These are phyloP conservation scores for Drosophila greeni DNA, from an alignment of 2,888 invertebrate species.

Conservation along the genomic window DNA sequence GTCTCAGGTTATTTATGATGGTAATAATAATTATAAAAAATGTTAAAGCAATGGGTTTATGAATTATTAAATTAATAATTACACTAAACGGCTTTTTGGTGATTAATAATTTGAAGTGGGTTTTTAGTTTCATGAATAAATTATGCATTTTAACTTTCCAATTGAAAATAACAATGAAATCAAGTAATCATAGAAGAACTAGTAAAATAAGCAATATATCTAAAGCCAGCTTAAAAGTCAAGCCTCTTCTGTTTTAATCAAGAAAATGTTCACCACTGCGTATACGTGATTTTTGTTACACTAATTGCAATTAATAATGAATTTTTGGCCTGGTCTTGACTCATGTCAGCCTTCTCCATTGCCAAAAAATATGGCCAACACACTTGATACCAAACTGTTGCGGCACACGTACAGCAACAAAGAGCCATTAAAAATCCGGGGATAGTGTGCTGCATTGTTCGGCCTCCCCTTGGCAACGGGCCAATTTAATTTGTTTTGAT, in stretches of 20 bases:
- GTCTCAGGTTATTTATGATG: background rate
- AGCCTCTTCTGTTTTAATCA: background rate
- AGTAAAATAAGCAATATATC: background rate
- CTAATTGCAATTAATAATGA: constrained; percentile 1
- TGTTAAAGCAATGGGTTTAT: background rate
- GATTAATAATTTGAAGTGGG: background rate
- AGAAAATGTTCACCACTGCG: background rate
- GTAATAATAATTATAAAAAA: no score
- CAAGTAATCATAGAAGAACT: background rate
- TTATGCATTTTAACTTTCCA: background rate
- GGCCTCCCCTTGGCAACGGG: constrained; percentile 11
- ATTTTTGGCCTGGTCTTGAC: background rate
- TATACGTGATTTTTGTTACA: background rate
- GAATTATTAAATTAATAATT: background rate
- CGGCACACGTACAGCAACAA: constrained; percentile 8
- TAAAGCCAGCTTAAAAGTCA: background rate
- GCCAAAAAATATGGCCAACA: background rate
- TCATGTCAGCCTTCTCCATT: constrained; percentile 3
- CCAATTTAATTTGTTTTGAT: constrained; percentile 36
- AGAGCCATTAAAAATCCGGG: constrained; percentile 26
- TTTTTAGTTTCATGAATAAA: background rate
- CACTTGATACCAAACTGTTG: constrained; percentile 34
- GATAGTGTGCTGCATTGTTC: constrained; percentile 20
- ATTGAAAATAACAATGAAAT: background rate
- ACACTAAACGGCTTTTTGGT: background rate